phyloP scores from a whole-genome alignment of 2,113 vertebrate genomes.

The Calidris pygmaea region DNA sequence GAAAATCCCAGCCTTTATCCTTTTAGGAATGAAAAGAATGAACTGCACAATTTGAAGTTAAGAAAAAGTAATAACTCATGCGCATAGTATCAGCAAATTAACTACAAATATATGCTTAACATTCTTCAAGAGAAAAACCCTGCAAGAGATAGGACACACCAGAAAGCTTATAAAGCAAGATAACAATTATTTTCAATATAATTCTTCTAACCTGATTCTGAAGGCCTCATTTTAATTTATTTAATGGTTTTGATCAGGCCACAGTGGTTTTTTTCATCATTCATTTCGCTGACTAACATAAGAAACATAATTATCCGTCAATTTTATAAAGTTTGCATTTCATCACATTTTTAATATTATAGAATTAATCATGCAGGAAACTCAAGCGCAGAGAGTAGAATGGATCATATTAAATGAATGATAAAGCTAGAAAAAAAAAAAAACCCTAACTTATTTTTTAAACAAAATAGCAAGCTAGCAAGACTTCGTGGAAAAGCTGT shows the following conservation, averaged over 20 bases:
- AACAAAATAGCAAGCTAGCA: constrained; percentile 22
- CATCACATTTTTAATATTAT: constrained; percentile 61
- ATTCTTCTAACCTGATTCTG: constrained; percentile 67
- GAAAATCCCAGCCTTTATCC: constrained; percentile 58
- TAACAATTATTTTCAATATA: constrained; percentile 72
- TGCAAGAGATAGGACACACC: constrained; percentile 67
- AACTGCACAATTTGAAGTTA: constrained; percentile 48
- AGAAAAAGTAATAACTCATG: constrained; percentile 66
- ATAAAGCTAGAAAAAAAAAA: not conserved
- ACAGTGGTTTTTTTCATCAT: constrained; percentile 35
- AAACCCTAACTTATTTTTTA: not conserved
- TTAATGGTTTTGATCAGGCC: constrained; percentile 63
- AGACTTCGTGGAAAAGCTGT: constrained; percentile 18
- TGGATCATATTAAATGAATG: constrained; percentile 45
- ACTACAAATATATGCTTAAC: constrained; percentile 69
- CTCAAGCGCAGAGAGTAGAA: constrained; percentile 55
- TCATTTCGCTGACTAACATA: constrained; percentile 37
- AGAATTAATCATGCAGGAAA: constrained; percentile 67
- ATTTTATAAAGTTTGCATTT: constrained; percentile 67
- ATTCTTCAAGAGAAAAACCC: constrained; percentile 66
- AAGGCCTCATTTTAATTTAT: constrained; percentile 65
- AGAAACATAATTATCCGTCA: constrained; percentile 64
- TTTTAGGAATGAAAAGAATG: constrained; percentile 61
- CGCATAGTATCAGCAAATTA: constrained; percentile 71
- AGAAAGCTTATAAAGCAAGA: constrained; percentile 61